phyloP scores from a whole-genome alignment of 2,113 vertebrate genomes.

The Spea multiplicata region DNA sequence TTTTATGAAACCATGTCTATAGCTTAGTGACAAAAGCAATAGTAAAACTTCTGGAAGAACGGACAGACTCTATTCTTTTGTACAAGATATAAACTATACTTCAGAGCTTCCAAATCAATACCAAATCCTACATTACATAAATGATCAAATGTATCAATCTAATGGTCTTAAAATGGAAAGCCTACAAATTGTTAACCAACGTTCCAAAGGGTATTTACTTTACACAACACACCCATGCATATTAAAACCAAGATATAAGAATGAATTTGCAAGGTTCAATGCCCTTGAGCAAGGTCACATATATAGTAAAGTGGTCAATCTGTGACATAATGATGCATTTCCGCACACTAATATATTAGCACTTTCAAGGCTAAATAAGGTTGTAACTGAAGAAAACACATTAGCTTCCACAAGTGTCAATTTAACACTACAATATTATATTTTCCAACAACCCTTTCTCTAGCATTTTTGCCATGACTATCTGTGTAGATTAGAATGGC shows the following conservation, averaged over 20 bases:
- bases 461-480: conserved; percentile 68
- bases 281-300: conserved; percentile 60
- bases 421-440: conserved; percentile 67
- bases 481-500: conserved; percentile 80
- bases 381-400: conserved; percentile 47
- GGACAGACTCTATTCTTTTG: too few species aligned
- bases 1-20: too few species aligned
- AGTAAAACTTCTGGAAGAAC: too few species aligned
- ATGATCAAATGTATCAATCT: too few species aligned
- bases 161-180: not conserved
- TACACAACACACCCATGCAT: conserved; percentile 1
- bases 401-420: conserved; percentile 67
- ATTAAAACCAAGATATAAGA: conserved; percentile 9
- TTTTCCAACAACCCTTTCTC: conserved; percentile 70
- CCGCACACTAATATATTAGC: conserved; percentile 62
- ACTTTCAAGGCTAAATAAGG: conserved; percentile 59
- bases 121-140: too few species aligned
- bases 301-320: conserved; percentile 48
- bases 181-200: conserved; percentile 12
- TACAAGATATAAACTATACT: too few species aligned
- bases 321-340: conserved; percentile 46
- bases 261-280: not conserved
- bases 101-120: too few species aligned
- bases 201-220: not conserved
- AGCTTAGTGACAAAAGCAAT: too few species aligned